These are phyloP conservation scores for Triplophysa rosa DNA, from an alignment of 2,113 vertebrate genomes.

Conservation along the genomic window DNA sequence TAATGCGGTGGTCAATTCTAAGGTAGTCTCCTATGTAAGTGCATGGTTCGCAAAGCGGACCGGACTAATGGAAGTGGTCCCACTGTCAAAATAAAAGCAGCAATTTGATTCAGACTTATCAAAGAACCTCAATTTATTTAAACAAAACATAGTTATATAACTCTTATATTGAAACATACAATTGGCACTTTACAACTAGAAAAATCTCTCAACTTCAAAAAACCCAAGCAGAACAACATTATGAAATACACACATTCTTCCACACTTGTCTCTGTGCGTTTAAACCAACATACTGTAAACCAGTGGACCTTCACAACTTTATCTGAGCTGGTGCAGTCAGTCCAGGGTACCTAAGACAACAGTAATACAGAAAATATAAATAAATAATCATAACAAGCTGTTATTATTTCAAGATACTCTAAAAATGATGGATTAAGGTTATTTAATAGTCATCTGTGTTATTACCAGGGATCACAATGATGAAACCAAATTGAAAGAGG, in stretches of 20 bases:
- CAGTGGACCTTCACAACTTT: conserved; percentile 20
- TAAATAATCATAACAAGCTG: neutral
- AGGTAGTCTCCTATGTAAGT: too few relatives aligned
- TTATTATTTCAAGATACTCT: neutral
- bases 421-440: too few relatives aligned
- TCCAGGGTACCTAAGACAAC: conserved; percentile 51
- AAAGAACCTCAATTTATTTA: conserved; percentile 46
- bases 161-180: conserved; percentile 37
- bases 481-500: too few relatives aligned
- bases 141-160: conserved; percentile 35
- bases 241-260: neutral
- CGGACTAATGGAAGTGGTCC: too few relatives aligned
- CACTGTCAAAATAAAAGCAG: too few relatives aligned
- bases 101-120: too few relatives aligned
- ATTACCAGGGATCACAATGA: too few relatives aligned
- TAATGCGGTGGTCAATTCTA: too few relatives aligned
- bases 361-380: neutral
- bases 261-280: neutral
- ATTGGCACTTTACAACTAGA: conserved; percentile 21
- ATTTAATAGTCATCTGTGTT: too few relatives aligned
- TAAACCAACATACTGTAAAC: conserved; percentile 8
- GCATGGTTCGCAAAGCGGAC: too few relatives aligned
- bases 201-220: neutral
- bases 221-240: conserved; percentile 24
- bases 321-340: conserved; percentile 28